Evolutionary conservation across 2,113 vertebrate species (phyloP).

Genomic region (Brienomyrus longianalis): DNA sequence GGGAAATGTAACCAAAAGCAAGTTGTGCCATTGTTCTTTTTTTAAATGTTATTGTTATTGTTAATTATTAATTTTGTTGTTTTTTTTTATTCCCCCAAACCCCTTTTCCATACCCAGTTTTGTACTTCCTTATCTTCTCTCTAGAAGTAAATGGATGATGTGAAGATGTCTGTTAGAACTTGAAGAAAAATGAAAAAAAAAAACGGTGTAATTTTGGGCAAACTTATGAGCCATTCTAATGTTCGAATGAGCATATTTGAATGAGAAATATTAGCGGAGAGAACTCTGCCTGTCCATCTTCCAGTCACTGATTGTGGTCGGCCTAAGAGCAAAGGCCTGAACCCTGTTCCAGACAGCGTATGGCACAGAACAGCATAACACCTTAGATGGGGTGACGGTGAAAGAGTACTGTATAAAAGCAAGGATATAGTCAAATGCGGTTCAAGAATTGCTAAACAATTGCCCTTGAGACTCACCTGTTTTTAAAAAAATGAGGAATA

Average conservation of each 20-base stretch:
- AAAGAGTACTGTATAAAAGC: not conserved
- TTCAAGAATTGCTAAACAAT: not conserved
- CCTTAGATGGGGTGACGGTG: not conserved
- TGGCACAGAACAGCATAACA: not conserved
- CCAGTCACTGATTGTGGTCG: not conserved
- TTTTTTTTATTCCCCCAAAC: constrained; percentile 3
- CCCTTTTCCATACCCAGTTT: constrained; percentile 14
- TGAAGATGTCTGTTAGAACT: constrained; percentile 39
- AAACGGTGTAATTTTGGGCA: constrained; percentile 30
- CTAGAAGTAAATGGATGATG: constrained; percentile 34
- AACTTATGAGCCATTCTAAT: not conserved
- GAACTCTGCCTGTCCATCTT: not conserved
- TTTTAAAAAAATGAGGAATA: constrained; percentile 35
- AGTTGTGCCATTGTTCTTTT: constrained; percentile 37
- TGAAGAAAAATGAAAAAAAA: constrained; percentile 29
- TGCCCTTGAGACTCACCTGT: constrained; percentile 21
- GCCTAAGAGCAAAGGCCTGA: not conserved
- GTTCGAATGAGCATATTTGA: not conserved
- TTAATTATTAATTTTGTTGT: constrained; percentile 25
- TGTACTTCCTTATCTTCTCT: constrained; percentile 26
- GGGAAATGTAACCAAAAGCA: constrained; percentile 35
- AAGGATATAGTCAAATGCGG: not conserved
- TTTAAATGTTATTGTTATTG: constrained; percentile 33
- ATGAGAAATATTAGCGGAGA: not conserved
- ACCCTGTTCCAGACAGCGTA: not conserved